Base-by-base conservation (phyloP, 2,113 vertebrate species). In the Caranx melampygus region DNA sequence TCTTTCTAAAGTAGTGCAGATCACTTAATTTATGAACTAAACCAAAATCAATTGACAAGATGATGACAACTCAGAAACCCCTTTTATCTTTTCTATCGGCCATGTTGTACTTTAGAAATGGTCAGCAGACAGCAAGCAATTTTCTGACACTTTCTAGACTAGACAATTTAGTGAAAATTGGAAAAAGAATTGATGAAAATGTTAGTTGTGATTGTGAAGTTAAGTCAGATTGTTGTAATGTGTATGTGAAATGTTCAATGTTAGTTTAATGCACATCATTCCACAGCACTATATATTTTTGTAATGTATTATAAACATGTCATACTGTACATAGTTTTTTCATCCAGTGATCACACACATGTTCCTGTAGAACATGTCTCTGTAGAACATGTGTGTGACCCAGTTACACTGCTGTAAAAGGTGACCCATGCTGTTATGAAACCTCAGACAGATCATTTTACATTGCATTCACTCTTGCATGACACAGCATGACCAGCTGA, bases 301-400 rank as follows among this genome's bases (percentile, higher is more conserved):
- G 6, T 26, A 13, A 20, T 26, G 10, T 37, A 21, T 72, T 64
- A 13, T 12, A 18, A 34, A 47, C 35, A 52, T 26, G 26, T 42
- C 77, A 87, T 78, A 58, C 35, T 44, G 8, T 63, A 44, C 57
- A 58, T 68, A 14, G 51, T 54, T 26, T 57, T 42, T 5, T 78
- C 61, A 76, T 71, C 4, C 33, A 26, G 26, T 26, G 26, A 26
- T 26, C 26, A 26, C 26, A 26, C 26, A 26, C 26, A 20, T 49
- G 18, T 54, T 55, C 11, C 10, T 57, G 21, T 83, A 40, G 26
- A 47, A 26, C 26, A 26, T 26, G 26, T 26, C 26, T 26, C 26
- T 26, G 52, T 66, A 65, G 35, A 63, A 65, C 77, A 70, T 75
- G 75, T 72, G 58, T 74, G 70, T 73, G 49, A 78, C 78, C 52